A percentile compares a stretch with the other conserved stretches of the same genome.
These are phyloP conservation scores for Drosophila kanapiae DNA, from an alignment of 1,140 invertebrate genomes.

Conservation along the genomic window DNA sequence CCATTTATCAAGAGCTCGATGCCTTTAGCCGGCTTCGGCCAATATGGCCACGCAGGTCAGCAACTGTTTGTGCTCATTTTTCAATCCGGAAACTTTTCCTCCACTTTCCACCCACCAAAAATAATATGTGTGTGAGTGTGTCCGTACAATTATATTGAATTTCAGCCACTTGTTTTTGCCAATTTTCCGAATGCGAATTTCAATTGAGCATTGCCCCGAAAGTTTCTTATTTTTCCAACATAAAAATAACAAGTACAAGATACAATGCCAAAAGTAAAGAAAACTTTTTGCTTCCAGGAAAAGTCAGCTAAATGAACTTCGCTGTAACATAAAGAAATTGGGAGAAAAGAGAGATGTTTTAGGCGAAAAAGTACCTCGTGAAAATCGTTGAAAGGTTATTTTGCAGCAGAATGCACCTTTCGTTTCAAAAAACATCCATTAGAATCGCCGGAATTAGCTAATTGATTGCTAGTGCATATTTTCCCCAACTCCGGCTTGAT, in stretches of 20 bases:
- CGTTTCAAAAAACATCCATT: neutral
- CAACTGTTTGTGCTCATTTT: conserved; percentile 60
- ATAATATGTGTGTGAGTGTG: conserved; percentile 2
- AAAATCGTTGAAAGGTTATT: neutral
- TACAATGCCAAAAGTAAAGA: neutral
- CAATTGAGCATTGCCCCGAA: conserved; percentile 59
- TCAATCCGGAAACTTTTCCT: conserved; percentile 44
- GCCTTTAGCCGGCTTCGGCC: conserved; percentile 17
- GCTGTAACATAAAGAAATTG: conserved; percentile 1
- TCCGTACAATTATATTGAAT: conserved; percentile 56
- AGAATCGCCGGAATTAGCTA: neutral
- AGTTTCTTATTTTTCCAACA: conserved; percentile 39
- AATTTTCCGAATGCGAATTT: conserved; percentile 69
- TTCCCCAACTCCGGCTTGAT: neutral
- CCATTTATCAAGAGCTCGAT: conserved; percentile 64
- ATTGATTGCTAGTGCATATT: neutral
- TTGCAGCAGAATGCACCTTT: neutral
- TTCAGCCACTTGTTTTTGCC: conserved; percentile 52
- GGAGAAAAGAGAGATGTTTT: neutral
- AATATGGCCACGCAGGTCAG: conserved; percentile 54
- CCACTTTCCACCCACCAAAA: conserved; percentile 3
- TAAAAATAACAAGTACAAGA: conserved; percentile 17
- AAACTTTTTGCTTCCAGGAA: conserved; percentile 18
- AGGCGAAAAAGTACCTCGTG: neutral
- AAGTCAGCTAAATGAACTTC: conserved; percentile 6